A percentile compares a stretch with the other conserved stretches of the same genome.
Evolutionary conservation across 2,797 vertebrate species (phyloP).

Genomic region (Chiloscyllium punctatum): DNA sequence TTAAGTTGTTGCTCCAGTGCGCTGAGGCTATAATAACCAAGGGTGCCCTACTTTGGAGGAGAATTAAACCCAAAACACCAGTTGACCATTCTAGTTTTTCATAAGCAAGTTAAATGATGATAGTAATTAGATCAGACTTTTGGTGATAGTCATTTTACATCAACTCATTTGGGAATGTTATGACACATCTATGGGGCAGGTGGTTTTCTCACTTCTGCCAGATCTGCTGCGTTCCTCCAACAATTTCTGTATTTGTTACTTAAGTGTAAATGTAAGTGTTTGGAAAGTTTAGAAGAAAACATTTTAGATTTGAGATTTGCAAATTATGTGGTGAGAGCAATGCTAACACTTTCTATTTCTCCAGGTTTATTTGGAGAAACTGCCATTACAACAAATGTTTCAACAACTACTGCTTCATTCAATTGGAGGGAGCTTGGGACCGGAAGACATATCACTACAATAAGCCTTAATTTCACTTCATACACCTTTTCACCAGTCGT

Average conservation of each 20-base stretch:
- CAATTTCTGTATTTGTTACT: no score
- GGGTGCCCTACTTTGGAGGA: background rate
- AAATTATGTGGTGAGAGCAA: background rate
- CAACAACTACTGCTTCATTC: constrained; percentile 59
- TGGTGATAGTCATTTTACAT: background rate
- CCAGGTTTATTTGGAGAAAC: constrained; percentile 52
- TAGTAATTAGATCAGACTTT: background rate
- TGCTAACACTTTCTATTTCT: constrained; percentile 8
- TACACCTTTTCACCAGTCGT: constrained; percentile 44
- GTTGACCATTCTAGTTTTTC: background rate
- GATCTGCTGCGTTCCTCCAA: no score
- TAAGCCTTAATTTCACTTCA: constrained; percentile 53
- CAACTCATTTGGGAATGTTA: no score
- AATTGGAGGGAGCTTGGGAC: constrained; percentile 49
- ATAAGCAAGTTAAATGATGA: background rate
- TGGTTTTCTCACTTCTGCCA: no score
- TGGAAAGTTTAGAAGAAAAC: background rate
- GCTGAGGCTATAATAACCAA: background rate
- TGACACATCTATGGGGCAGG: no score
- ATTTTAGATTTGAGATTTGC: background rate
- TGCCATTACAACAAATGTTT: constrained; percentile 51
- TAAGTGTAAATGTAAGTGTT: background rate
- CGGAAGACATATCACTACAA: constrained; percentile 48
- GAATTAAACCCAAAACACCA: background rate
- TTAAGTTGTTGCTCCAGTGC: background rate